A percentile compares a stretch with the other conserved stretches of the same genome.
Evolutionary conservation across 2,797 vertebrate genomes (phyloP).

Genomic region (Phoxinus dragarum): DNA sequence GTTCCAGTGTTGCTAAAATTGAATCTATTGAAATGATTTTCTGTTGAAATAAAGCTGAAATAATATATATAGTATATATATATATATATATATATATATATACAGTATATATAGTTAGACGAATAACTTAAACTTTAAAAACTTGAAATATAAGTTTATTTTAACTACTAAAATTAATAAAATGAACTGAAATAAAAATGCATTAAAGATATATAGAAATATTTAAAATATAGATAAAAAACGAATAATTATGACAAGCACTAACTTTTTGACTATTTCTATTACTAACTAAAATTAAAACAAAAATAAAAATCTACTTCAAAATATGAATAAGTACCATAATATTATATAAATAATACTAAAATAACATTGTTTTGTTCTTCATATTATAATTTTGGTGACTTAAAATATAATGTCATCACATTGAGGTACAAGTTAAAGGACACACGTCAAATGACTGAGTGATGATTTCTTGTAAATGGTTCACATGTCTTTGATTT

Average conservation of each 20-base stretch:
- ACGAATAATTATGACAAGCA: neutral
- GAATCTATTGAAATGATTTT: neutral
- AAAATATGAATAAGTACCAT: neutral
- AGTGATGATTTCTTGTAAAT: conserved; percentile 1
- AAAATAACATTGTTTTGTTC: neutral
- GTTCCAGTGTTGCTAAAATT: neutral
- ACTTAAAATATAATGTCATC: neutral
- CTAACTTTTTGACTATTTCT: neutral
- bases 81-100: neutral
- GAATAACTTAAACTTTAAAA: neutral
- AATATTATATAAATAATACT: neutral
- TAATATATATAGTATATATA: neutral
- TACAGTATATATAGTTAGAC: neutral
- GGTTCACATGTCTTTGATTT: neutral
- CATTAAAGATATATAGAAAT: neutral
- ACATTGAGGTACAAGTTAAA: neutral
- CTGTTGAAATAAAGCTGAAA: neutral
- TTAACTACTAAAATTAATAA: neutral
- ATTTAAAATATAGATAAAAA: neutral
- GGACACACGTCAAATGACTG: neutral
- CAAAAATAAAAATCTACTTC: neutral
- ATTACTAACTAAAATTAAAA: neutral
- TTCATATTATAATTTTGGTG: neutral
- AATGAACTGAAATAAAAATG: neutral
- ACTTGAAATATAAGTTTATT: neutral